phyloP scores from a whole-genome alignment of 2,888 invertebrate species.

The Heliothis peltigera region DNA sequence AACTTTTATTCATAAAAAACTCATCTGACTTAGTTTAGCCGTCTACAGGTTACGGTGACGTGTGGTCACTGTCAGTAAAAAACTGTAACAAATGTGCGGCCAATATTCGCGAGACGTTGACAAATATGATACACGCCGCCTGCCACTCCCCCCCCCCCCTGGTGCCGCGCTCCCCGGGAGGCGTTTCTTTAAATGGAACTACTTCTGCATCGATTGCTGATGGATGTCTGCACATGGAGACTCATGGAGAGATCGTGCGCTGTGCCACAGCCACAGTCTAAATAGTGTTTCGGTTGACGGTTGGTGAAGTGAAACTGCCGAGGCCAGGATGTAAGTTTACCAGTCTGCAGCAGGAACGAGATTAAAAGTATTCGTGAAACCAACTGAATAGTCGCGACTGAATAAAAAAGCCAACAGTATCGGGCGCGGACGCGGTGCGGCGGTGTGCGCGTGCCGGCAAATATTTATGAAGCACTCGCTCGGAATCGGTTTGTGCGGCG shows the following conservation, averaged over 20 bases:
- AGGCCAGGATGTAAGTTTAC: not conserved
- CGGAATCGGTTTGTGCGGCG: constrained; percentile 55
- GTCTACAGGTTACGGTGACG: no score
- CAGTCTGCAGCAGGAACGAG: constrained; percentile 13
- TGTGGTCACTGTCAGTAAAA: no score
- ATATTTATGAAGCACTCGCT: constrained; percentile 79
- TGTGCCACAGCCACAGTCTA: constrained; percentile 20
- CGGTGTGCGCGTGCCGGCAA: constrained; percentile 69
- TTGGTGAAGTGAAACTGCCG: not conserved
- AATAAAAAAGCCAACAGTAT: constrained; percentile 47
- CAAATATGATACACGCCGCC: constrained; percentile 70
- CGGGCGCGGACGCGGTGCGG: constrained; percentile 35
- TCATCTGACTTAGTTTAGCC: no score
- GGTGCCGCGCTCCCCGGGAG: constrained; percentile 49
- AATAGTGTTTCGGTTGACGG: not conserved
- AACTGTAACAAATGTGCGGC: constrained; percentile 66
- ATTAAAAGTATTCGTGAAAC: constrained; percentile 16
- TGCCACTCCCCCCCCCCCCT: constrained; percentile 52
- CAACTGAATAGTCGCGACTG: constrained; percentile 15
- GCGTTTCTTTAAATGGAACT: constrained; percentile 65
- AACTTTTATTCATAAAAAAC: no score
- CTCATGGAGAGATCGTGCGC: not conserved
- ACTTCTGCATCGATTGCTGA: constrained; percentile 70
- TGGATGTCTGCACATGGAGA: constrained; percentile 61
- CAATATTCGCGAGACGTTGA: constrained; percentile 71